These are phyloP conservation scores for Leptopilina drosophilae DNA, from an alignment of 2,888 invertebrate genomes.

Conservation along the genomic window DNA sequence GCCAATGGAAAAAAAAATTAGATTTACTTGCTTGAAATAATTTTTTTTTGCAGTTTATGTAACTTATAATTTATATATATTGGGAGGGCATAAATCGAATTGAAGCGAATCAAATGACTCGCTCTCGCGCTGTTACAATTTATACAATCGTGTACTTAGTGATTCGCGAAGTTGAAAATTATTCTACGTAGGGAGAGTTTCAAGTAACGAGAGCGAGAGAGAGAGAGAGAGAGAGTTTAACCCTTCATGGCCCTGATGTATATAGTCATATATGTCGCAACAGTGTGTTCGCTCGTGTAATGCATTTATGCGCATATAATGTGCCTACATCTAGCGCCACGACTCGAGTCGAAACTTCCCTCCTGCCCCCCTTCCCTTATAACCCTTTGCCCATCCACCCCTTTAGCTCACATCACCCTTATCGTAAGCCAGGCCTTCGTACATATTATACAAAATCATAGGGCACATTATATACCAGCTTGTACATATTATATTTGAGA, in stretches of 20 bases:
- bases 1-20: no score
- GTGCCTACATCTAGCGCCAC: slow-evolving; percentile 43
- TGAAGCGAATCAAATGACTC: background rate
- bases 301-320: slow-evolving; percentile 54
- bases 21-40: no score
- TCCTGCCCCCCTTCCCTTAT: slow-evolving; percentile 24
- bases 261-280: slow-evolving; percentile 1
- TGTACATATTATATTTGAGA: slow-evolving; percentile 46
- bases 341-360: slow-evolving; percentile 1
- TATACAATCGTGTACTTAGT: slow-evolving; percentile 26
- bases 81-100: no score
- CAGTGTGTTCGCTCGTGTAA: slow-evolving; percentile 48
- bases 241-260: background rate
- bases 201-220: no score
- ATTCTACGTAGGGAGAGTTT: background rate
- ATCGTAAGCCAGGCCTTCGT: slow-evolving; percentile 35
- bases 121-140: slow-evolving; percentile 9
- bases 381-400: background rate
- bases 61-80: no score
- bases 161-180: slow-evolving; percentile 40
- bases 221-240: background rate
- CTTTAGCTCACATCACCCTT: slow-evolving; percentile 45
- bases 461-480: slow-evolving; percentile 49
- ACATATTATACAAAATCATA: slow-evolving; percentile 45
- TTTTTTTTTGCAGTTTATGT: no score